Evolutionary conservation across 2,888 invertebrate species (phyloP), one percentile per base, ranked within the genome.

Genomic region (Rotaria sp.): DNA sequence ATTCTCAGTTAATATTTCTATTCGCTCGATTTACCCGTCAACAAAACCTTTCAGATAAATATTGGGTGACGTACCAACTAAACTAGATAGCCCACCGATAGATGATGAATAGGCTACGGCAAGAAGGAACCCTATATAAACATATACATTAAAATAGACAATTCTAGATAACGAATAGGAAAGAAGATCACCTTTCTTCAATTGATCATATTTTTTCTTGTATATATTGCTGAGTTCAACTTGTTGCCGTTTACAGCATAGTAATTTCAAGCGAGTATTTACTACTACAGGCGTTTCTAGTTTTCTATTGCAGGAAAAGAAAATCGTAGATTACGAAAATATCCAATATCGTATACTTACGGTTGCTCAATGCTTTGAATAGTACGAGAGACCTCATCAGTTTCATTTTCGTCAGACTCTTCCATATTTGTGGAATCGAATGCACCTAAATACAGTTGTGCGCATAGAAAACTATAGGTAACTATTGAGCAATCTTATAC

Each of bases 31-130:
- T 48, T 11, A 48, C 48, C 48, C 50, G 48, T 86, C 86, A 11
- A 86, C 38, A 84, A 86, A 86, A 50, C 86, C 86, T 86, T 86
- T 86, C 5, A 86, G 48, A 10, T 84, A 67, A 74, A 86, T 52
- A 84, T 86, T 86, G 11, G 86, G 86, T n/a, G 84, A 24, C 13
- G 86, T 86, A 30, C 86, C 86, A 50, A 86, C 86, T 24, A 86
- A 45, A 84, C 84, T 84, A 15, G 84, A 84, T 18, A 86, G 48
- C 35, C 84, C 86, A 45, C 86, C 86, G 21, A 86, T 86, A 35
- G 86, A 84, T n/a, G 84, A 86, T 26, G 86, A 84, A 52, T 86
- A 86, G 11, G 86, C 52, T 38, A 84, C 57, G 38, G 84, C n/a
- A 35, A 86, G 52, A 18, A 86, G 38, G 52, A 86, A 86, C 26